Base-by-base conservation (phyloP, 2,888 invertebrate species). In the Agriotes lineatus region DNA sequence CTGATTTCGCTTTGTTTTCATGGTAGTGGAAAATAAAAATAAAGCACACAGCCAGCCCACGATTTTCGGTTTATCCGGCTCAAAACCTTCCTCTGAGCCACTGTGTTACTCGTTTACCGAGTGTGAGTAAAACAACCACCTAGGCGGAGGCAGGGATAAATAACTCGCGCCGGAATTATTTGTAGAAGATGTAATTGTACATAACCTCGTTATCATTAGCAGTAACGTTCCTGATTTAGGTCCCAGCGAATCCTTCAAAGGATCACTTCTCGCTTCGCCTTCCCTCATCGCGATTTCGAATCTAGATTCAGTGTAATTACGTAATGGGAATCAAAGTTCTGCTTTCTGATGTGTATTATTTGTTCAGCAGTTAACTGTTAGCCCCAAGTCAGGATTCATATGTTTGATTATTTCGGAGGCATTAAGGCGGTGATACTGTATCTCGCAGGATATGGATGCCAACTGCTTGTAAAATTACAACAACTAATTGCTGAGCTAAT, bases 251-350 rank as follows among this genome's bases (percentile, higher is more conserved):
- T 76, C 77, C 77, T 78, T 82, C 83, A 82, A 82, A 82, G 82
- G 81, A 80, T 78, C 79, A 75, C 74, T 74, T 60, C 63, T 61
- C 63, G 73, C 76, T 75, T 76, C 75, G 75, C 74, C 74, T 74
- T 75, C 74, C 71, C 74, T 75, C 78, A 75, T 79, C 77, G 76
- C 78, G 77, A 78, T 77, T 78, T 75, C 77, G 69, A 72, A 74
- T 67, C 71, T 74, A 69, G 73, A 72, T 82, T 80, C 82, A 80
- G 81, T 83, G 83, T 83, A 83, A 83, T 83, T 84, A 84, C 83
- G 83, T 84, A 84, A 84, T 83, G 82, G 82, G 82, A 83, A 83
- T 83, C 83, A 83, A 83, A 84, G 82, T 84, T 83, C 79, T 77
- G 80, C 81, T 79, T 81, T 82, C 81, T 81, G 80, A 80, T 79